Evolutionary conservation across 2,888 invertebrate species (phyloP).

Genomic region (Mythimna impura): DNA sequence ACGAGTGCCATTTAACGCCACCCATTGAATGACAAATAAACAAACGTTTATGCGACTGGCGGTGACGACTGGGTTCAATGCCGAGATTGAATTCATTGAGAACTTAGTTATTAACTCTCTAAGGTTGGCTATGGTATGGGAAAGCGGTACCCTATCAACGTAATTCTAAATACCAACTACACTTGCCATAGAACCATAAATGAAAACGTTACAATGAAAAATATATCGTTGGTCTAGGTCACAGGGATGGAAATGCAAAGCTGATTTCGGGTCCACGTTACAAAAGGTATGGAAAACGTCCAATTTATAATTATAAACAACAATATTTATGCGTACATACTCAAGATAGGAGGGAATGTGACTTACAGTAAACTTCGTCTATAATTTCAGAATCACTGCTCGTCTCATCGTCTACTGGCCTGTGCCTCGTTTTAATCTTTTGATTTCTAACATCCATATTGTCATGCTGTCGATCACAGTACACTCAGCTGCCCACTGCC

Average conservation of each 20-base stretch:
- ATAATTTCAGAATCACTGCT: constrained; percentile 83
- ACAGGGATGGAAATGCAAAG: constrained; percentile 9
- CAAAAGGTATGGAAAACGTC: constrained; percentile 11
- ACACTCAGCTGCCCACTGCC: constrained; percentile 64
- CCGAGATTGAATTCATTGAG: constrained; percentile 1
- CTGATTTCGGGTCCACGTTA: constrained; percentile 9
- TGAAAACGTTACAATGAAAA: constrained; percentile 9
- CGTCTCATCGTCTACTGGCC: constrained; percentile 86
- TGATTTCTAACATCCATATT: constrained; percentile 80
- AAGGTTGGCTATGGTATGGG: not conserved
- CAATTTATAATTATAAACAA: constrained; percentile 24
- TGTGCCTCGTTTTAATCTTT: constrained; percentile 74
- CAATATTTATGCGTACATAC: constrained; percentile 22
- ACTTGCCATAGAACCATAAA: not conserved
- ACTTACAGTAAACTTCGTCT: constrained; percentile 81
- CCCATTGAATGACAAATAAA: constrained; percentile 21
- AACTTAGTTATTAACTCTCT: not conserved
- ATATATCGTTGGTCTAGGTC: not conserved
- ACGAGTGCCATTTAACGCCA: constrained; percentile 22
- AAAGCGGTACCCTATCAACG: not conserved
- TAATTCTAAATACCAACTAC: not conserved
- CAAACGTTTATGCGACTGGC: constrained; percentile 13
- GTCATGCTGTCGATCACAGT: constrained; percentile 64
- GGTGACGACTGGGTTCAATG: not conserved
- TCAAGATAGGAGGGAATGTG: constrained; percentile 41